Percentiles rank a stretch among this genome's conserved stretches.
Conservation (phyloP, 2,888 invertebrate species). For the Sinohyriopsis cumingii region DNA sequence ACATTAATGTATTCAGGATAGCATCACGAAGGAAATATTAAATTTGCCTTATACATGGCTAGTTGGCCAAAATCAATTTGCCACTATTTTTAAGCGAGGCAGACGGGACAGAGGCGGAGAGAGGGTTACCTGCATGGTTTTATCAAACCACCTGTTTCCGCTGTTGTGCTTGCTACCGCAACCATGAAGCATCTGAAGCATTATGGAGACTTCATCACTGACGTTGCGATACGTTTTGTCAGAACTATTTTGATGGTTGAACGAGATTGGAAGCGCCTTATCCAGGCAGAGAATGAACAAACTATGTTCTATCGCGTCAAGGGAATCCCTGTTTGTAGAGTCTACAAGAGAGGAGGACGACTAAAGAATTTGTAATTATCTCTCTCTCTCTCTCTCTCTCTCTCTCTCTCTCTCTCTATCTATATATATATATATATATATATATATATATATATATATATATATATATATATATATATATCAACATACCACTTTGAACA, state of each 20-base stretch:
- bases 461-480: too few species aligned
- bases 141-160: constrained; percentile 98
- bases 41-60: too few species aligned
- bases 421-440: too few species aligned
- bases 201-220: constrained; percentile 66
- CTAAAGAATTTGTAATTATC: not conserved
- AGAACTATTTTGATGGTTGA: constrained; percentile 74
- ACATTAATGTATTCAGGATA: too few species aligned
- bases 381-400: too few species aligned
- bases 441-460: too few species aligned
- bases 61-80: too few species aligned
- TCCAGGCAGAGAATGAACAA: constrained; percentile 93
- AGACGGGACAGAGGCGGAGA: too few species aligned
- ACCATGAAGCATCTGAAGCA: constrained; percentile 90
- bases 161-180: constrained; percentile 89
- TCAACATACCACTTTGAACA: too few species aligned
- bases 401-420: too few species aligned
- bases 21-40: too few species aligned
- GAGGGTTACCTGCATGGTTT: constrained; percentile 87
- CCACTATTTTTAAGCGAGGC: too few species aligned
- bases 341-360: constrained; percentile 74
- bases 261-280: constrained; percentile 75
- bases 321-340: constrained; percentile 84
- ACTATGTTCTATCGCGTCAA: constrained; percentile 88
- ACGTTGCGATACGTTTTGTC: constrained; percentile 52